These are phyloP conservation scores for Corythaeola cristata DNA, from an alignment of 2,113 vertebrate species.

Conservation along the genomic window DNA sequence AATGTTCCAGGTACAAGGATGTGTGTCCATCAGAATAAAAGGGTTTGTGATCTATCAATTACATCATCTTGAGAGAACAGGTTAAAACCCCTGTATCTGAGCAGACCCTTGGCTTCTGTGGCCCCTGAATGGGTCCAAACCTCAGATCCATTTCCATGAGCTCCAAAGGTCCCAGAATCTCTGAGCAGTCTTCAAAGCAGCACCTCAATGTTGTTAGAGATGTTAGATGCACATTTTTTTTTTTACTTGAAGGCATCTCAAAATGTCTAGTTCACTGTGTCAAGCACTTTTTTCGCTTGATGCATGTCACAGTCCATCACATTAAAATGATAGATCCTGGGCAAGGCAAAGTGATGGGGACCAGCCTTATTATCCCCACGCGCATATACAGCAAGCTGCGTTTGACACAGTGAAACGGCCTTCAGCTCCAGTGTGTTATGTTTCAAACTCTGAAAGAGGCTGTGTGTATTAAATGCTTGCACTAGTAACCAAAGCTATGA, in stretches of 20 bases:
- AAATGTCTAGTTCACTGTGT: background rate
- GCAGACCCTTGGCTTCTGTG: background rate
- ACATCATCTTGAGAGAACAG: background rate
- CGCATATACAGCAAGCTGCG: background rate
- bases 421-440: background rate
- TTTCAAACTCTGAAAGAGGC: background rate
- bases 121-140: background rate
- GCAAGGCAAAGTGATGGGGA: background rate
- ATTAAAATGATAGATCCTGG: background rate
- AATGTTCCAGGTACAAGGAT: constrained; percentile 12
- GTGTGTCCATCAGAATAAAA: background rate
- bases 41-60: background rate
- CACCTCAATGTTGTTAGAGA: background rate
- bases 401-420: background rate
- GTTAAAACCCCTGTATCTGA: background rate
- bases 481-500: background rate
- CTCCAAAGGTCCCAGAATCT: background rate
- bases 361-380: background rate
- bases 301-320: background rate
- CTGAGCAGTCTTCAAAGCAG: background rate
- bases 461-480: background rate
- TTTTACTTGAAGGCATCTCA: background rate
- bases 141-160: background rate
- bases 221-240: background rate
- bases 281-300: background rate